Percentiles rank a stretch among this genome's conserved stretches.
These are phyloP conservation scores for Hoplostethus mediterraneus DNA, from an alignment of 2,797 vertebrate species.

Conservation along the genomic window DNA sequence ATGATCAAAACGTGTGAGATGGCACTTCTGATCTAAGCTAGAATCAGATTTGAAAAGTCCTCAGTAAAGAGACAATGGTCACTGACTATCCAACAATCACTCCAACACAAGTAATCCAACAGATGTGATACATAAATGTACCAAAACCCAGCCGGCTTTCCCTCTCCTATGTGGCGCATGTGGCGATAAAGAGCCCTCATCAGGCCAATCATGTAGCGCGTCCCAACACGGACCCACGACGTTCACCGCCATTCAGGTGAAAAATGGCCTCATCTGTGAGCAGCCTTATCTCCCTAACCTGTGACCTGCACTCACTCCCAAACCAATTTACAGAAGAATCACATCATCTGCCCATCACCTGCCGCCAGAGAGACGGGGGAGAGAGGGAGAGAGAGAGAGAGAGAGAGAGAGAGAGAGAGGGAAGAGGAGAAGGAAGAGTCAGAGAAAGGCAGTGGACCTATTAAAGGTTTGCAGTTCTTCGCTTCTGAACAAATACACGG, in stretches of 20 bases:
- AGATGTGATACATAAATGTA: constrained; percentile 1
- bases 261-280: constrained; percentile 66
- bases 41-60: not conserved
- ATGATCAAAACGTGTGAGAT: not conserved
- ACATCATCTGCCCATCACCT: constrained; percentile 49
- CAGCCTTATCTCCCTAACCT: constrained; percentile 54
- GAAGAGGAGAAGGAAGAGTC: constrained; percentile 27
- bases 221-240: constrained; percentile 16
- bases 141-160: not conserved
- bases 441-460: constrained; percentile 45
- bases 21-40: not conserved
- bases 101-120: not conserved
- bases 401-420: not conserved
- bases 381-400: constrained; percentile 3
- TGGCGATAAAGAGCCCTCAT: constrained; percentile 29
- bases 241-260: constrained; percentile 50
- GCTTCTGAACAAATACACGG: constrained; percentile 7
- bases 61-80: not conserved
- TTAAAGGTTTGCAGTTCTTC: constrained; percentile 37
- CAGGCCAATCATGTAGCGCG: constrained; percentile 25
- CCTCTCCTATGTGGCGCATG: constrained; percentile 1
- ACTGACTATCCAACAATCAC: not conserved
- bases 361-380: not conserved
- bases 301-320: constrained; percentile 57
- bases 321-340: constrained; percentile 67